Conservation (phyloP, 1,140 invertebrate genomes). For the Delia radicum region DNA sequence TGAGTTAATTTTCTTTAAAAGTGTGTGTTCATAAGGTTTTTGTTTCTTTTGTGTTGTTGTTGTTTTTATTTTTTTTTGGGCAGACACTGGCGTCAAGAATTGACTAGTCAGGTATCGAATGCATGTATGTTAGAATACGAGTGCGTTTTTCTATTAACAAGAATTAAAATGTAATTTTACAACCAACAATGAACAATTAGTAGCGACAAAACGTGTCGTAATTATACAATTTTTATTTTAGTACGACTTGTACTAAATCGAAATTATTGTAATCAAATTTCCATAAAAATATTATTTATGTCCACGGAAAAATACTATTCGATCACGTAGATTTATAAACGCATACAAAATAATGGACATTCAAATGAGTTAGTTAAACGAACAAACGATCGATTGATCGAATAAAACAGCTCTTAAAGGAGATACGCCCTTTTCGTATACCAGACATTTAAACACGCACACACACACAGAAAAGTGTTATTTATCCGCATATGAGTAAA, state of each 20-base stretch:
- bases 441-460: background rate
- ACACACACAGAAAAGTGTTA: background rate
- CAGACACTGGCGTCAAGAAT: background rate
- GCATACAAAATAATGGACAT: background rate
- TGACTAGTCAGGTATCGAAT: background rate
- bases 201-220: conserved; percentile 14
- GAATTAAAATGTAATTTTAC: conserved; percentile 17
- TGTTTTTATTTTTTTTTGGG: background rate
- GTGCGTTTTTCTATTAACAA: background rate
- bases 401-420: background rate
- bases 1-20: conserved; percentile 14
- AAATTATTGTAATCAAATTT: conserved; percentile 9
- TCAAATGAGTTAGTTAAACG: background rate
- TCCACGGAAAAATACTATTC: background rate
- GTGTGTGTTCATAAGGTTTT: too few species aligned
- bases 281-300: conserved; percentile 23
- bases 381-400: background rate
- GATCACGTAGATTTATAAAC: conserved; percentile 4
- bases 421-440: background rate
- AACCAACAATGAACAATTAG: conserved; percentile 9
- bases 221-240: background rate
- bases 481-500: background rate
- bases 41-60: background rate
- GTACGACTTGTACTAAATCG: conserved; percentile 2
- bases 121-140: background rate